Evolutionary conservation across 30 jellyfish, hydroid and myxozoan genomes (phyloP).

Genomic region (Cassiopea xamachana): DNA sequence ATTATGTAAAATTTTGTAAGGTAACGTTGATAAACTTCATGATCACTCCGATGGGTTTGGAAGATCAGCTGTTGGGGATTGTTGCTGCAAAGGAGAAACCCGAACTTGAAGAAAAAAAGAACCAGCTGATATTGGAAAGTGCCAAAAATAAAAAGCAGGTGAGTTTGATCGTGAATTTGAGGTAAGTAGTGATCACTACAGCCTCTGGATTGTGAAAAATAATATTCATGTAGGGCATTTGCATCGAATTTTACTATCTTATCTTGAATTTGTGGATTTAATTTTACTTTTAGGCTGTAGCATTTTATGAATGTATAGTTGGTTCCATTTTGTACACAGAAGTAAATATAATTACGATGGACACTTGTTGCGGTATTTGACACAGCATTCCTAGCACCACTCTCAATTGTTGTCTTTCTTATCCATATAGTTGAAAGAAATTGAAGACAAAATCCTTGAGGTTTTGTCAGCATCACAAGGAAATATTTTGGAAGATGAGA

Average conservation of each 20-base stretch:
- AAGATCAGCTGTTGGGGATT: conserved; percentile 73
- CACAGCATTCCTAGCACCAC: too few relatives aligned
- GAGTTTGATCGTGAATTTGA: background rate
- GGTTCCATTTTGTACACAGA: too few relatives aligned
- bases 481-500: conserved; percentile 71
- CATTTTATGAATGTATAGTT: too few relatives aligned
- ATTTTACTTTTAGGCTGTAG: too few relatives aligned
- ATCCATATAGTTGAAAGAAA: conserved; percentile 82
- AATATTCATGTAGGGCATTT: too few relatives aligned
- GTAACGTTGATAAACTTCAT: conserved; percentile 75
- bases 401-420: background rate
- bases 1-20: background rate
- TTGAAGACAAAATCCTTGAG: conserved; percentile 95
- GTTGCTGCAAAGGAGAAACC: conserved; percentile 85
- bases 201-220: too few relatives aligned
- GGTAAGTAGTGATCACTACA: too few relatives aligned
- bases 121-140: conserved; percentile 61
- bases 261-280: too few relatives aligned
- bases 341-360: too few relatives aligned
- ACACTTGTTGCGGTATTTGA: too few relatives aligned
- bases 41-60: conserved; percentile 79
- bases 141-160: conserved; percentile 73
- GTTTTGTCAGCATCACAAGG: conserved; percentile 97
- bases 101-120: conserved; percentile 75
- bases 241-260: too few relatives aligned